These are phyloP conservation scores for Eledona agricola DNA, from an alignment of 2,888 invertebrate species.

Conservation along the genomic window DNA sequence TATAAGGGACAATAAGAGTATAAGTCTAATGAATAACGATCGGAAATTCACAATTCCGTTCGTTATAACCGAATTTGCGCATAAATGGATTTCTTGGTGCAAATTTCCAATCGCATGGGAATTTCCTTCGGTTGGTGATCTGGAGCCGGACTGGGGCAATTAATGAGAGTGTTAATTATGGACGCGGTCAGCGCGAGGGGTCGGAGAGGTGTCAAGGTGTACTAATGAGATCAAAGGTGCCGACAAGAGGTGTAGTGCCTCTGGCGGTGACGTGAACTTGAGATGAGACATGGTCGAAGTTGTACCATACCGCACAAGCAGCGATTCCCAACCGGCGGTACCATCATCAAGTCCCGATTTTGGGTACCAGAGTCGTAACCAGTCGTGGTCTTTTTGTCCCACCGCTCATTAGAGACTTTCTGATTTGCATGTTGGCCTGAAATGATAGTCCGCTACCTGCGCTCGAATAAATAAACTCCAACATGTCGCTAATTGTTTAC, in stretches of 20 bases:
- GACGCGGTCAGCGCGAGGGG: slow-evolving; percentile 19
- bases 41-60: too few relatives aligned
- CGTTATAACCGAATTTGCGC: too few relatives aligned
- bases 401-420: slow-evolving; percentile 32
- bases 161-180: slow-evolving; percentile 39
- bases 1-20: too few relatives aligned
- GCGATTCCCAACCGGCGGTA: slow-evolving; percentile 11
- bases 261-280: slow-evolving; percentile 33
- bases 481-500: slow-evolving; percentile 54
- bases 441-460: slow-evolving; percentile 46
- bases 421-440: slow-evolving; percentile 53
- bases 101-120: too few relatives aligned
- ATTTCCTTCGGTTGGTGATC: too few relatives aligned
- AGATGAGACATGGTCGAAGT: slow-evolving; percentile 23
- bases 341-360: neutral
- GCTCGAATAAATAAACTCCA: slow-evolving; percentile 50
- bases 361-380: slow-evolving; percentile 1
- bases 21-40: too few relatives aligned
- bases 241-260: slow-evolving; percentile 35
- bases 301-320: slow-evolving; percentile 27
- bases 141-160: too few relatives aligned
- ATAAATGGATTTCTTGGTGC: too few relatives aligned
- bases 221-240: slow-evolving; percentile 44
- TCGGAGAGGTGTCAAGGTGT: slow-evolving; percentile 29
- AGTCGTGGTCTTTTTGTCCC: slow-evolving; percentile 4